Base-by-base conservation (phyloP, 2,113 vertebrate species). In the Zosterops pallidus region DNA sequence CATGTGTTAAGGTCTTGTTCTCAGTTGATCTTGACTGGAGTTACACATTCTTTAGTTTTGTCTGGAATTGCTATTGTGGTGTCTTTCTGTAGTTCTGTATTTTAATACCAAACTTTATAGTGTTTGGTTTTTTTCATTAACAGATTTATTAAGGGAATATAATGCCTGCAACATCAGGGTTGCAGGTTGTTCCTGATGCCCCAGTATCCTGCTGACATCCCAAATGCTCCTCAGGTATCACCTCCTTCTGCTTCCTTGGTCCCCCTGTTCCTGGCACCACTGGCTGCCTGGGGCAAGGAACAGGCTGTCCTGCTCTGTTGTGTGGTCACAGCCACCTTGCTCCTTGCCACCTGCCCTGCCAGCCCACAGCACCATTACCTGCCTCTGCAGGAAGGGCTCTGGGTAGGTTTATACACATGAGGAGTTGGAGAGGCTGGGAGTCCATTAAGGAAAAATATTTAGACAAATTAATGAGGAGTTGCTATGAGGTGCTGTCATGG, bases 381-480 rank as follows among this genome's bases (percentile, higher is more conserved):
- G 52, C 15, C n/a, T 90, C 49, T 90, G 65, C 6, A 12, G 46
- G 59, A 80, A 60, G 17, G 53, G 33, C 1, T 80, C 53, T 24
- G 14, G 28, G 37, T n/a, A 13, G 33, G 16, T 42, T 5, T 11
- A 11, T 5, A 5, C 22, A 80, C 49, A 9, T 23, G 26, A 72
- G 37, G 28, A 71, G 31, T 17, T 0, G 0, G 35, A 88, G 57
- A 25, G 42, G 18, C 26, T 35, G 17, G 9, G 33, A 86, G n/a
- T n/a, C 26, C 57, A 41, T 70, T 52, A 53, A 57, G n/a, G 28
- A 59, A 25, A 85, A 70, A 70, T 65, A 86, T 79, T 85, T 85
- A 74, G n/a, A 24, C 25, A 85, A 94, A 88, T 87, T 44, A 82
- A 88, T 77, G 59, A 80, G 52, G 39, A 53, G 63, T 35, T 80